Base-by-base conservation (phyloP, 2,888 invertebrate species). In the Diarsia mendica region DNA sequence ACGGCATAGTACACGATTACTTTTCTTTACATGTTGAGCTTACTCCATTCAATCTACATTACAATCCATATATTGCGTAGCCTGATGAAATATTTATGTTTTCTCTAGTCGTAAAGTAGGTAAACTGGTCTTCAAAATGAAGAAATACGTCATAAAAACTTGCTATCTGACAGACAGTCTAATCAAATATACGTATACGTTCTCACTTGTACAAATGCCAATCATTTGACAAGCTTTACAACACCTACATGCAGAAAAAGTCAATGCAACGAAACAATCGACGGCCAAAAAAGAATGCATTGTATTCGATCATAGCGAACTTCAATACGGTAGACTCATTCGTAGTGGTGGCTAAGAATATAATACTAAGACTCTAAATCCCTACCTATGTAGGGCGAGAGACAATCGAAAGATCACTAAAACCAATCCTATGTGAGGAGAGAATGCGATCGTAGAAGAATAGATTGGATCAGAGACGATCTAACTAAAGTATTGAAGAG, bases 241-340 rank as follows among this genome's bases (percentile, higher is more conserved):
- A 80, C 67, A 78, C 20, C 49, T 71, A 61, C 23, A 48, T 64
- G 49, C 18, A 61, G 65, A 79, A 85, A 80, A 85, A 83, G 44
- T 46, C 65, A 46, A 46, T 67, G 53, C 68, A 72, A 70, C 58
- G 69, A 79, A 72, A 86, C 85, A 86, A 86, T 85, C 20, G 8
- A 13, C 20, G 6, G n/a, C 78, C 67, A 74, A 86, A 85, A 77
- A 85, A 83, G 67, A 71, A 86, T 82, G 83, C 85, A 89, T 89
- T 90, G 90, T 89, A 82, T 75, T 79, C 58, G 74, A 82, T 84
- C 66, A 65, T 77, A 53, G 58, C 10, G 18, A 72, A 77, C 79
- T 64, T 72, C 39, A 63, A 55, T 72, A 64, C 39, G 66, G 67
- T 72, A 76, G 51, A 64, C n/a, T 18, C 18, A 51, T 53, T 46